Evolutionary conservation across 2,797 vertebrate species (phyloP).

Genomic region (Borostomias antarcticus): DNA sequence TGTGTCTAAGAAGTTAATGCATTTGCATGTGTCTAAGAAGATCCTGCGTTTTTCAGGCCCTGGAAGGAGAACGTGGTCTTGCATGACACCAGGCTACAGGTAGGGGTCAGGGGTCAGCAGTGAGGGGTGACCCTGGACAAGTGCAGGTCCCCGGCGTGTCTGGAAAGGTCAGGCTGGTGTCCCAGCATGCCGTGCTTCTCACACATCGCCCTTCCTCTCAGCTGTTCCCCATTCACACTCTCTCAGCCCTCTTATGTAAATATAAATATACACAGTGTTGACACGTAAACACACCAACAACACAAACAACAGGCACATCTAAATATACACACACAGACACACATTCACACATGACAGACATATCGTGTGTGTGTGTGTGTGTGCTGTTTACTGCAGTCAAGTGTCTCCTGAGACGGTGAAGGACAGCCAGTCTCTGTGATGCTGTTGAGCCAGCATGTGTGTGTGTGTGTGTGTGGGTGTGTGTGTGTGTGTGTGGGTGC

Average conservation of each 20-base stretch:
- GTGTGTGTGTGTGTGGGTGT: no score
- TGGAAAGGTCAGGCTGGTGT: neutral
- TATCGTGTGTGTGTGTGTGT: slow-evolving; percentile 44
- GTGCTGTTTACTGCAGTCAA: slow-evolving; percentile 55
- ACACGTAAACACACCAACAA: neutral
- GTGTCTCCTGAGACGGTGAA: slow-evolving; percentile 60
- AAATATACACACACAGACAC: no score
- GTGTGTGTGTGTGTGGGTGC: no score
- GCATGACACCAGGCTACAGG: neutral
- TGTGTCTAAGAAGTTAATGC: no score
- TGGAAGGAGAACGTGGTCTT: no score
- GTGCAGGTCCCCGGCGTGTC: neutral
- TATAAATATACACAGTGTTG: neutral
- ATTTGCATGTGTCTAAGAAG: no score
- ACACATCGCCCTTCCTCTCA: neutral
- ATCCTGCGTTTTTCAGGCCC: no score
- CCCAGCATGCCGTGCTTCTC: neutral
- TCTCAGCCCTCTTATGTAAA: neutral
- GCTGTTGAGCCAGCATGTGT: slow-evolving; percentile 78
- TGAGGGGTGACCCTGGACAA: neutral
- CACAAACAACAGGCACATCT: neutral
- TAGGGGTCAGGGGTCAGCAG: neutral
- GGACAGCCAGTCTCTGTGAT: slow-evolving; percentile 66
- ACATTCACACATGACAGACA: neutral
- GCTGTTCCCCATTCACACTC: neutral